A percentile compares a stretch with the other conserved stretches of the same genome.
Conservation (phyloP, 2,113 vertebrate species). For the Entosphenus tridentatus region DNA sequence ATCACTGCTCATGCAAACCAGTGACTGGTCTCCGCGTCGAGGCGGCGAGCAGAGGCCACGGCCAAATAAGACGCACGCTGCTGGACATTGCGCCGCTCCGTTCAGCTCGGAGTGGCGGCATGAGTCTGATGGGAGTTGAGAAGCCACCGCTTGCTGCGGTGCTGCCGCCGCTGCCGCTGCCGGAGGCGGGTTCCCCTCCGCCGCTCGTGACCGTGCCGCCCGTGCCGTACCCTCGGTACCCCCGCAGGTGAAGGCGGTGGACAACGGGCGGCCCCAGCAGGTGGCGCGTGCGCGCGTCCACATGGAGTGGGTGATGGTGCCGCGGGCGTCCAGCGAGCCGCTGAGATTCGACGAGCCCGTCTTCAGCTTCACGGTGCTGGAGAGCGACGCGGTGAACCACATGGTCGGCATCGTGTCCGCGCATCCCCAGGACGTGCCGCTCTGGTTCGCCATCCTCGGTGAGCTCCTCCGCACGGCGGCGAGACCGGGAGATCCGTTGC, state of each 20-base stretch:
- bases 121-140: too few relatives aligned
- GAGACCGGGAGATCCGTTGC: neutral
- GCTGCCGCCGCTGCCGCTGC: too few relatives aligned
- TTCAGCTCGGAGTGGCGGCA: too few relatives aligned
- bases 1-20: too few relatives aligned
- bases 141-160: too few relatives aligned
- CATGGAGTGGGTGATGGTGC: conserved; percentile 77
- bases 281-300: conserved; percentile 68
- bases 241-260: conserved; percentile 66
- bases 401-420: conserved; percentile 81
- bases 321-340: conserved; percentile 21
- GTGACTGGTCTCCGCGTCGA: too few relatives aligned
- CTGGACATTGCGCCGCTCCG: too few relatives aligned
- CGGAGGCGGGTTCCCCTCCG: too few relatives aligned
- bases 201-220: too few relatives aligned
- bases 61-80: too few relatives aligned
- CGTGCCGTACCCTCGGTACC: neutral
- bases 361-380: conserved; percentile 90
- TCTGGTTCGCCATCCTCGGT: conserved; percentile 93
- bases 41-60: too few relatives aligned
- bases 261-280: conserved; percentile 82
- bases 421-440: conserved; percentile 39
- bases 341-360: conserved; percentile 59
- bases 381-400: conserved; percentile 64
- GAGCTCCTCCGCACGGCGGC: conserved; percentile 18